Evolutionary conservation across 2,888 invertebrate species (phyloP).

Genomic region (Pantelozetes paolii): DNA sequence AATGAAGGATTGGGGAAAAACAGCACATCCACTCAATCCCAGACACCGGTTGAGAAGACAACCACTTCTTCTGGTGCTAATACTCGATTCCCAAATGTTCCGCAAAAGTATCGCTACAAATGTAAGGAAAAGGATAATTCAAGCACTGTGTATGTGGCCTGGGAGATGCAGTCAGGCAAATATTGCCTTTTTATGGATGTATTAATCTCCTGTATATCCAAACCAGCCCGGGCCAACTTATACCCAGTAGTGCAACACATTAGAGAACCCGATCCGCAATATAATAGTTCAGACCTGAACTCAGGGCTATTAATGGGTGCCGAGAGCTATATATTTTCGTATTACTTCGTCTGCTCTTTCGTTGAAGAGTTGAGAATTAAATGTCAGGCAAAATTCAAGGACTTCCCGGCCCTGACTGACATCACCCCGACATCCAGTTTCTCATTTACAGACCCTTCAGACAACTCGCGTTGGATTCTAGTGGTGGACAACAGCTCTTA

Average conservation of each 20-base stretch:
- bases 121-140: neutral
- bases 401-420: neutral
- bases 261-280: neutral
- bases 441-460: neutral
- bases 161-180: neutral
- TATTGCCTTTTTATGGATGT: neutral
- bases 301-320: neutral
- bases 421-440: neutral
- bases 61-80: neutral
- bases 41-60: neutral
- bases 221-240: neutral
- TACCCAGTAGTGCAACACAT: neutral
- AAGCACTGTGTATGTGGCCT: neutral
- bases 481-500: neutral
- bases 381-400: neutral
- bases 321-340: neutral
- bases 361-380: neutral
- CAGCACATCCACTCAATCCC: too few species aligned
- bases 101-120: neutral
- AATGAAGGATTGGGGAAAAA: too few species aligned
- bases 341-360: neutral
- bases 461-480: neutral
- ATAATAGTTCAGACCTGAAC: neutral
- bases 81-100: neutral
- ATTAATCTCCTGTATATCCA: neutral